phyloP scores from a whole-genome alignment of 2,113 vertebrate genomes.

The Megalops atlanticus region DNA sequence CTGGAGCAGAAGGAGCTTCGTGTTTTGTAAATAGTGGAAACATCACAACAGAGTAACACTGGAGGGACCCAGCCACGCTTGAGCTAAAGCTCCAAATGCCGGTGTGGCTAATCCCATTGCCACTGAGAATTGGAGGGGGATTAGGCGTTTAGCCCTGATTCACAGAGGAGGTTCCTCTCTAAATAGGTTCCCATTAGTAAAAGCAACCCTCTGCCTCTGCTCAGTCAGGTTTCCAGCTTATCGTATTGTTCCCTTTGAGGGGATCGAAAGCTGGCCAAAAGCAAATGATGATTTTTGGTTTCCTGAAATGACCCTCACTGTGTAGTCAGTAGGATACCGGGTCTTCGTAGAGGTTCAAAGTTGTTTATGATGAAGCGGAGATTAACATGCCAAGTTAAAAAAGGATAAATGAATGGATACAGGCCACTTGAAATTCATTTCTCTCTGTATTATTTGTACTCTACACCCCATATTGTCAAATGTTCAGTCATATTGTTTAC shows the following conservation, averaged over 20 bases:
- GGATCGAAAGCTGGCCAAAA: constrained; percentile 49
- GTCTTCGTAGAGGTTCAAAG: constrained; percentile 17
- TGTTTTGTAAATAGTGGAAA: constrained; percentile 16
- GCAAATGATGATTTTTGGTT: constrained; percentile 51
- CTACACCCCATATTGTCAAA: background rate
- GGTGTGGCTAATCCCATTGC: constrained; percentile 64
- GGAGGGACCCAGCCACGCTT: constrained; percentile 37
- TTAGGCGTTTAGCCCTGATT: constrained; percentile 68
- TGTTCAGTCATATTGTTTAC: background rate
- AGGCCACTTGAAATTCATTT: too few relatives aligned
- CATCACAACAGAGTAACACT: constrained; percentile 23
- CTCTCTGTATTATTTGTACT: too few relatives aligned
- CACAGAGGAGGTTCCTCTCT: constrained; percentile 35
- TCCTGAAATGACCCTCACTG: constrained; percentile 46
- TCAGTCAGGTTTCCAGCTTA: constrained; percentile 53
- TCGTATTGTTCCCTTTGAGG: constrained; percentile 57
- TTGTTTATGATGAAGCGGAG: background rate
- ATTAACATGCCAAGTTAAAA: too few relatives aligned
- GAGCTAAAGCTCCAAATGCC: constrained; percentile 57
- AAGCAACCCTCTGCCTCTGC: constrained; percentile 44
- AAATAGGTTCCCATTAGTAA: constrained; percentile 33
- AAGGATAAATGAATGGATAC: too few relatives aligned
- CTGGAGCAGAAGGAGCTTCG: background rate
- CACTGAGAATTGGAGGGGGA: constrained; percentile 64
- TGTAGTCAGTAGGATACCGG: constrained; percentile 47